Base-by-base conservation (phyloP, 1,140 invertebrate species). In the Steinernema khuongi region DNA sequence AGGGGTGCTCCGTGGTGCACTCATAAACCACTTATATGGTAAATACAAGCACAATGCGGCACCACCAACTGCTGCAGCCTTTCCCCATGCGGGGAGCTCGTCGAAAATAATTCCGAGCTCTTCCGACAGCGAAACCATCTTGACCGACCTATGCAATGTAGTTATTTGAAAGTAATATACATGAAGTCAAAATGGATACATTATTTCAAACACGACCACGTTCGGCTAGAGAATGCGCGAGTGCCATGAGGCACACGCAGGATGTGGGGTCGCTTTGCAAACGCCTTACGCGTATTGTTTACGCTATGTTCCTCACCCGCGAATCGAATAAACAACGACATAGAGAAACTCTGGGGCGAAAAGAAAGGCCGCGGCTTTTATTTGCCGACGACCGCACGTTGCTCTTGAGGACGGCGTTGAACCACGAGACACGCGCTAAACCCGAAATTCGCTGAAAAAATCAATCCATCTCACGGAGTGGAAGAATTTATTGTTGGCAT, bases 11-110 rank as follows among this genome's bases (percentile, higher is more conserved):
- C 76, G 2, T 14, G 28, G 18, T n/a, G 19, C 33, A 4, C 31
- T 44, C 1, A 43, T 22, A 28, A 72, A 30, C 44, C 77, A 77
- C 31, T 44, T 44, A 28, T 77, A 77, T 14, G 77, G 76, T 32
- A 71, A 29, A 29, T 77, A 77, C 26, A 77, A 29, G 28, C 32
- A 67, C 14, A 77, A 43, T 7, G 70, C 69, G 0, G 67, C 43
- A 14, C 76, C 76, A 17, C 76, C 76, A n/a, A 71, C 76, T 0
- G 69, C 72, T 1, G 70, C 67, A 1, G 76, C 74, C 31, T 77
- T 77, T 2, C 76, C 76, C 76, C 76, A 77, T 36, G 31, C 67
- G 1, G 76, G 76, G 11, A 77, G 32, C 1, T 41, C 69, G 36
- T 77, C 76, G 19, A n/a, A 60, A 7, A 60, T 22, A 7, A 7